Conservation (phyloP, 1,140 invertebrate genomes). For the Panagrolaimus sp. region DNA sequence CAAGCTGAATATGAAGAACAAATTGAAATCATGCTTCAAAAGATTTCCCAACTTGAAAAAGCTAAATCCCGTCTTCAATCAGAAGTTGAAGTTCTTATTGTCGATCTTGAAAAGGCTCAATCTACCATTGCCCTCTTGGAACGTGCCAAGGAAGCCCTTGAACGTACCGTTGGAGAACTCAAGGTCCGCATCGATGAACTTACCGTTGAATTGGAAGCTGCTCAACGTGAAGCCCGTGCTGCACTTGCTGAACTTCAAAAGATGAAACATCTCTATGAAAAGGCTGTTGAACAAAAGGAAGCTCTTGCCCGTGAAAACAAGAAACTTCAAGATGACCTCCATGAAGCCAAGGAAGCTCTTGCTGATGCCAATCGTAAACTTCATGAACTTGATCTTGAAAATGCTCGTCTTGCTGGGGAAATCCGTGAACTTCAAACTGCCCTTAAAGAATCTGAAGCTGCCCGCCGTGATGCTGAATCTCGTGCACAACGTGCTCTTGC, state of each 20-base stretch:
- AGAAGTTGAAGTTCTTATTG: slow-evolving; percentile 90
- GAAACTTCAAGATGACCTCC: slow-evolving; percentile 87
- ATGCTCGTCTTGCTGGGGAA: slow-evolving; percentile 90
- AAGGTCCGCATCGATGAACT: slow-evolving; percentile 76
- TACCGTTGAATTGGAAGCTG: slow-evolving; percentile 76
- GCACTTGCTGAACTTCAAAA: slow-evolving; percentile 76
- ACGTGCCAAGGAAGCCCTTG: slow-evolving; percentile 78
- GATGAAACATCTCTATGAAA: slow-evolving; percentile 70
- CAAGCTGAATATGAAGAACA: slow-evolving; percentile 92
- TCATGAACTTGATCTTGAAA: slow-evolving; percentile 88
- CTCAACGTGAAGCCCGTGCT: slow-evolving; percentile 80
- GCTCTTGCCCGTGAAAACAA: slow-evolving; percentile 84
- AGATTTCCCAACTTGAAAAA: slow-evolving; percentile 77
- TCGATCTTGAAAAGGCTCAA: slow-evolving; percentile 93
- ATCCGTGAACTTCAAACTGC: slow-evolving; percentile 83
- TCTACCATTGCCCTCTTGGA: slow-evolving; percentile 83
- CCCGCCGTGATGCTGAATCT: slow-evolving; percentile 87
- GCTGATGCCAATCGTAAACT: slow-evolving; percentile 84
- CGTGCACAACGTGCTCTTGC: slow-evolving; percentile 77
- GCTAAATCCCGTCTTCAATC: slow-evolving; percentile 89
- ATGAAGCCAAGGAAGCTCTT: slow-evolving; percentile 79
- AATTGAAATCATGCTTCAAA: slow-evolving; percentile 81
- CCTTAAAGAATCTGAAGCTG: slow-evolving; percentile 89
- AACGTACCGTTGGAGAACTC: slow-evolving; percentile 78
- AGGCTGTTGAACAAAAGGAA: slow-evolving; percentile 85